Base-by-base conservation (phyloP, 2,888 invertebrate species). In the Imbricaverruca yamaguchii region DNA sequence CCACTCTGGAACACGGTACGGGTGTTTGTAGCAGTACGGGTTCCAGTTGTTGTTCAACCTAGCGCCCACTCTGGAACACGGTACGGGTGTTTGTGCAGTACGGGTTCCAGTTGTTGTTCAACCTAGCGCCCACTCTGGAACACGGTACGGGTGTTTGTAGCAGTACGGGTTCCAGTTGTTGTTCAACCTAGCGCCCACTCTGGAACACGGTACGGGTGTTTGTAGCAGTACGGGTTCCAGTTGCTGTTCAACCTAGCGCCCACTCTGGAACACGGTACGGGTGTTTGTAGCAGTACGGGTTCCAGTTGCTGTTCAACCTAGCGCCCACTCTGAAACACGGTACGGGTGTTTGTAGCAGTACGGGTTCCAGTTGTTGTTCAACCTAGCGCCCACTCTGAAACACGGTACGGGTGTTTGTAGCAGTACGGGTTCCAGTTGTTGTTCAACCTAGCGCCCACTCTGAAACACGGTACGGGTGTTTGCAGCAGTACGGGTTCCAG, bases 1-100 rank as follows among this genome's bases (percentile, higher is more conserved):
- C 39, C 39, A 39, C 39, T 39, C 39, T 39, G 39, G 39, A 39
- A 39, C 39, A 39, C 39, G 39, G n/a, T n/a, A n/a, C 63, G 61
- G 65, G 65, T 65, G 80, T 23, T 13, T 12, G 18, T 15, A 65
- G 67, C 80, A 80, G 63, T 39, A 63, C 12, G 67, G 80, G 21
- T 65, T 69, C 69, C 13, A 12, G 4, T 25, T 12, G 13, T 13
- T 23, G 23, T 23, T 39, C 13, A 23, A 9, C 65, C 2, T 10
- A 8, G 65, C 65, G 9, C 65, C 65, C n/a, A 18, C 23, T n/a
- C 65, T n/a, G 65, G 23, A 9, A 18, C n/a, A 65, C 65, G 65
- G 65, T 1, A 39, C 39, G 39, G 39, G 39, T 39, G 39, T 39
- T 39, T 39, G 39, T 39, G 39, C 39, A 39, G 39, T 39, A 39